Base-by-base conservation (phyloP, 2,797 vertebrate genomes). In the Rhinichthys osculus region DNA sequence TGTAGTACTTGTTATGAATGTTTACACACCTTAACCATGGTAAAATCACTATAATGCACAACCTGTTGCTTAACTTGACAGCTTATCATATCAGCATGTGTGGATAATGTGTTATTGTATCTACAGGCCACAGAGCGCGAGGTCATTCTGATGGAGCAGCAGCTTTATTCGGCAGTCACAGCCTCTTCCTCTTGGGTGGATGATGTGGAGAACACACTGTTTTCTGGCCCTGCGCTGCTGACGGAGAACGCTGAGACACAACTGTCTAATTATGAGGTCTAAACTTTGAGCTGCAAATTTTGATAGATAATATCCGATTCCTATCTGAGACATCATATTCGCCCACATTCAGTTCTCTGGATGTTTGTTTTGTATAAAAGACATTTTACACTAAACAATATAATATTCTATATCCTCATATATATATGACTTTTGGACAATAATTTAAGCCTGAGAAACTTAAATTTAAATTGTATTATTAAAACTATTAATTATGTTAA, bases 121-220 rank as follows among this genome's bases (percentile, higher is more conserved):
- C 5, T 67, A 44, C 64, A 88, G 81, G 90, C 1, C 54, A n/a
- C 84, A 19, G 95, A 96, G 89, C 91, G 82, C 16, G 94, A 95
- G 87, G 93, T 91, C 78, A 74, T 93, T 17, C 91, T 93, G 70
- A 93, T 97, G 92, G 97, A 99, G 76, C 96, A 96, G 90, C 97
- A 97, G 91, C 92, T 99, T 9, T 98, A 97, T 87, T 93, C 95
- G 17, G 96, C 97, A 4, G 95, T 97, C 74, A 95, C 96, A 35
- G 96, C 96, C n/a, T 96, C 97, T 0, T 97, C 97, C 0, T 88
- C 94, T 19, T 99, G 98, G 98, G 90, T 99, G 88, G 97, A 99
- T 91, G 94, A 94, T 14, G 96, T 99, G 4, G 98, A 99, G 91
- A 97, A 97, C 87, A 95, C 85, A 1, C 91, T 98, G 50, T 97